Evolutionary conservation across 2,797 vertebrate genomes (phyloP).

Genomic region (Ctenosaura bakeri): DNA sequence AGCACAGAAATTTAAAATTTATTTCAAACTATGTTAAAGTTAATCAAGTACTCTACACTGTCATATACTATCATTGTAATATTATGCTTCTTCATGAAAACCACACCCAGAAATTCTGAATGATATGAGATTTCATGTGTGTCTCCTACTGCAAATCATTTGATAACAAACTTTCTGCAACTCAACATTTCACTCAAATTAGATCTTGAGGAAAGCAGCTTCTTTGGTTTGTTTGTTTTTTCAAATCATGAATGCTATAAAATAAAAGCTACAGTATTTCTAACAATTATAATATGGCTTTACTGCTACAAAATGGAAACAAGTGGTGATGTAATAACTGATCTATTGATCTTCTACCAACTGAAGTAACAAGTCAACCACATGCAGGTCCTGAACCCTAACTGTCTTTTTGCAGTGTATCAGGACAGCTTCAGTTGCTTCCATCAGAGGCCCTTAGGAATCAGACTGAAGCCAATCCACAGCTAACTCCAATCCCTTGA

Average conservation of each 20-base stretch:
- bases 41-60: neutral
- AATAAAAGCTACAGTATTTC: neutral
- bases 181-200: neutral
- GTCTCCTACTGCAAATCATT: neutral
- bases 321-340: neutral
- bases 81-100: neutral
- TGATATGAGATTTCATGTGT: neutral
- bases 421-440: neutral
- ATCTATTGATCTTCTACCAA: neutral
- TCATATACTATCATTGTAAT: neutral
- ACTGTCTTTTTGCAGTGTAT: neutral
- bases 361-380: neutral
- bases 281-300: neutral
- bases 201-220: neutral
- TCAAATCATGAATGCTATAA: neutral
- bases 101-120: neutral
- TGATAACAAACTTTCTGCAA: neutral
- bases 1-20: neutral
- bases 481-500: neutral
- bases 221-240: neutral
- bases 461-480: neutral
- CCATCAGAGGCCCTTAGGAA: neutral
- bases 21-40: neutral
- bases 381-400: neutral
- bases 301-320: neutral